Conservation (phyloP, 1,140 invertebrate genomes). For the Papilio dardanus region DNA sequence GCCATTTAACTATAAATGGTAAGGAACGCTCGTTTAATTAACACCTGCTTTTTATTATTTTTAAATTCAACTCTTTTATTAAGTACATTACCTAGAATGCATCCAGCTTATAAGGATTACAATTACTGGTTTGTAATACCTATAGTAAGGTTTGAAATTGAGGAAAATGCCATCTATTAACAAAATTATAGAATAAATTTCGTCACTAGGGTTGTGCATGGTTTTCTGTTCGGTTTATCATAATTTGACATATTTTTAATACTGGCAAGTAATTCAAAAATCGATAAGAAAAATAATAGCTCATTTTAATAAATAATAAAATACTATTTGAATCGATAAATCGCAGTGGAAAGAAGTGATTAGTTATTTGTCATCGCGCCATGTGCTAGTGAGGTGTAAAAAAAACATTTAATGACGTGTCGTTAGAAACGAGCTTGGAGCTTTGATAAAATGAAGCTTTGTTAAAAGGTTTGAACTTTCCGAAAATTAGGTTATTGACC, state of each 20-base stretch:
- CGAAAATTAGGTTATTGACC: background rate
- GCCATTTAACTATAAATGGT: constrained; percentile 3
- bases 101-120: too few relatives aligned
- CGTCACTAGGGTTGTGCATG: background rate
- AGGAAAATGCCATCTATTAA: background rate
- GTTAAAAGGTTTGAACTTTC: background rate
- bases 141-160: background rate
- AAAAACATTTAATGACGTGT: constrained; percentile 32
- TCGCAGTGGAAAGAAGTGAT: constrained; percentile 26
- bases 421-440: constrained; percentile 30
- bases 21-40: background rate
- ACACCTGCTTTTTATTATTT: background rate
- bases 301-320: background rate
- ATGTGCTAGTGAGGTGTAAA: constrained; percentile 27
- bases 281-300: background rate
- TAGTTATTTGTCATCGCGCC: constrained; percentile 37
- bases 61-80: background rate
- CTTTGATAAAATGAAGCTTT: constrained; percentile 20
- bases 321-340: constrained; percentile 28
- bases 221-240: background rate
- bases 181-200: background rate
- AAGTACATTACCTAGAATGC: too few relatives aligned
- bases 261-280: background rate
- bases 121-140: too few relatives aligned
- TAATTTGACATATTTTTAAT: background rate